These are phyloP conservation scores for Sinohyriopsis cumingii DNA, from an alignment of 2,888 invertebrate species.

Conservation along the genomic window DNA sequence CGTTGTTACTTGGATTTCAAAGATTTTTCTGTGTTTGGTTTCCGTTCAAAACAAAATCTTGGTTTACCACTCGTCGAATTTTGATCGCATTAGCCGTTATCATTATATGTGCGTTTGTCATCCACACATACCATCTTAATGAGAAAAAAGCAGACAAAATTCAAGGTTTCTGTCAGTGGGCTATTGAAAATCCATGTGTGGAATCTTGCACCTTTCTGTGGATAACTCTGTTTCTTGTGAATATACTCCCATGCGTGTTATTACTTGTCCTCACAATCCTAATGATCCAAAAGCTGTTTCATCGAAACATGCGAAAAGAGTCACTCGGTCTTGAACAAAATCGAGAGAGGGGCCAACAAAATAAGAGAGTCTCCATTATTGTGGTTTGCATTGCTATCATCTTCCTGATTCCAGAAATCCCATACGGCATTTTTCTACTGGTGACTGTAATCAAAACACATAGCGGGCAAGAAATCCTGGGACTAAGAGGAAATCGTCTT, in stretches of 20 bases:
- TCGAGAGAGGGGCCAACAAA: slow-evolving; percentile 12
- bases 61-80: slow-evolving; percentile 13
- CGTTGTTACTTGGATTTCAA: slow-evolving; percentile 36
- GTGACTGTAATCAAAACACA: slow-evolving; percentile 11
- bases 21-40: slow-evolving; percentile 28
- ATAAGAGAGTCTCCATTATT: slow-evolving; percentile 27
- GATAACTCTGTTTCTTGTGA: slow-evolving; percentile 16
- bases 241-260: slow-evolving; percentile 30
- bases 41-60: slow-evolving; percentile 18
- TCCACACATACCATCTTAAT: slow-evolving; percentile 22
- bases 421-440: slow-evolving; percentile 27
- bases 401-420: slow-evolving; percentile 33
- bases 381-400: slow-evolving; percentile 25
- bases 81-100: slow-evolving; percentile 11
- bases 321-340: slow-evolving; percentile 14
- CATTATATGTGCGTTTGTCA: slow-evolving; percentile 13
- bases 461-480: slow-evolving; percentile 2
- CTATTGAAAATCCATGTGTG: slow-evolving; percentile 7
- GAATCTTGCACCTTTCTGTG: slow-evolving; percentile 18
- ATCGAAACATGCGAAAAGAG: slow-evolving; percentile 11
- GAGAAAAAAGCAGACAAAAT: slow-evolving; percentile 6
- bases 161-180: slow-evolving; percentile 13
- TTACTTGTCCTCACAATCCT: slow-evolving; percentile 21
- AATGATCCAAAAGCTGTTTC: slow-evolving; percentile 20
- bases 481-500: slow-evolving; percentile 13